Conservation (phyloP, 2,113 vertebrate species). For the Colistium nudipinnis region DNA sequence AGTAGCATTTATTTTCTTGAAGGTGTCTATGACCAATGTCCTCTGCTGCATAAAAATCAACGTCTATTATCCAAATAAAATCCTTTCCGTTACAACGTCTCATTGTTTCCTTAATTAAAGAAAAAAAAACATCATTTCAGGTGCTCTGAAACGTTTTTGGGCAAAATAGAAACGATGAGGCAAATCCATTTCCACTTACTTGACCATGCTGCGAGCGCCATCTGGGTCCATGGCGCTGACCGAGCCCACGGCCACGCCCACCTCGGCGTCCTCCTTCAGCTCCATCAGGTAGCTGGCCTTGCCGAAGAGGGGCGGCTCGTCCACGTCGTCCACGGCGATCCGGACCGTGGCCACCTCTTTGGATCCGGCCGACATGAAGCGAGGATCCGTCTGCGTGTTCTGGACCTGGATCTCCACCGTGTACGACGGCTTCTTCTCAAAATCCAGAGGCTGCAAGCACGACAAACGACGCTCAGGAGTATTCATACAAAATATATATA, state of each 20-base stretch:
- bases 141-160: too few relatives aligned
- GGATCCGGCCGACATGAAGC: slow-evolving; percentile 84
- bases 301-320: slow-evolving; percentile 91
- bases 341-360: slow-evolving; percentile 88
- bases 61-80: too few relatives aligned
- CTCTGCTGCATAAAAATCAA: too few relatives aligned
- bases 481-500: too few relatives aligned
- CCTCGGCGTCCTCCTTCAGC: slow-evolving; percentile 88
- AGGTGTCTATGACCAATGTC: too few relatives aligned
- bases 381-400: slow-evolving; percentile 87
- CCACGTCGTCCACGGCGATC: slow-evolving; percentile 90
- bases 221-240: slow-evolving; percentile 93
- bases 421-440: slow-evolving; percentile 90
- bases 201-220: slow-evolving; percentile 84
- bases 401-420: slow-evolving; percentile 90
- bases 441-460: slow-evolving; percentile 86
- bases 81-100: too few relatives aligned
- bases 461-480: too few relatives aligned
- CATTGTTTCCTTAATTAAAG: too few relatives aligned
- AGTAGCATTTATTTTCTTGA: too few relatives aligned
- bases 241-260: slow-evolving; percentile 85
- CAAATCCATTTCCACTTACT: slow-evolving; percentile 79
- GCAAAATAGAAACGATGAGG: not conserved
- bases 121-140: too few relatives aligned
- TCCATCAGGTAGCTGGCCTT: slow-evolving; percentile 89